phyloP scores from a whole-genome alignment of 2,113 vertebrate genomes.

The Cnemophilus loriae region DNA sequence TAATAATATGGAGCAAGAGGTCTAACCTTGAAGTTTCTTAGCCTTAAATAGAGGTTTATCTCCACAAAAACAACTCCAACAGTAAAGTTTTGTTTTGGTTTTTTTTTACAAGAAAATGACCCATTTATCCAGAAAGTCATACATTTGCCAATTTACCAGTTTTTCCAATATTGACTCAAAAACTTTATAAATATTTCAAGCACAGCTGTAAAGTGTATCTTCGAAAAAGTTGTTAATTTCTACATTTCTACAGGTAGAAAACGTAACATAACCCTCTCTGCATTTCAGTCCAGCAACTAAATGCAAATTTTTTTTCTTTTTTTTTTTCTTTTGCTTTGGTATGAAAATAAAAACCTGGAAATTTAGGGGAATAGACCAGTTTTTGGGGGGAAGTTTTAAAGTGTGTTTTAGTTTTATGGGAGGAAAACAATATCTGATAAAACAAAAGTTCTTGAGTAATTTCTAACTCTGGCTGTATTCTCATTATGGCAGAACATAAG shows the following conservation, averaged over 20 bases:
- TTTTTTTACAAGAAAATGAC: neutral
- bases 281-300: neutral
- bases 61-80: neutral
- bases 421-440: neutral
- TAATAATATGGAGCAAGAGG: neutral
- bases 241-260: neutral
- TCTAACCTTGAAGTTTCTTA: neutral
- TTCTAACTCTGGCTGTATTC: neutral
- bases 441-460: neutral
- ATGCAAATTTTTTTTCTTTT: neutral
- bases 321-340: neutral
- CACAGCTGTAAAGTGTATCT: neutral
- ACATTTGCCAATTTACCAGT: neutral
- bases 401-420: neutral
- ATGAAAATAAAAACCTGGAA: neutral
- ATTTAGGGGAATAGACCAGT: neutral
- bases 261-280: neutral
- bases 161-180: neutral
- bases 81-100: fast-evolving
- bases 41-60: neutral
- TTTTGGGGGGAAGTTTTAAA: fast-evolving
- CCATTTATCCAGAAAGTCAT: neutral
- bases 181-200: neutral
- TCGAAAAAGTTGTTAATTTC: neutral
- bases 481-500: fast-evolving